Percentiles rank a stretch among this genome's conserved stretches.
Conservation (phyloP, 2,113 vertebrate genomes). For the Loxodonta africana region DNA sequence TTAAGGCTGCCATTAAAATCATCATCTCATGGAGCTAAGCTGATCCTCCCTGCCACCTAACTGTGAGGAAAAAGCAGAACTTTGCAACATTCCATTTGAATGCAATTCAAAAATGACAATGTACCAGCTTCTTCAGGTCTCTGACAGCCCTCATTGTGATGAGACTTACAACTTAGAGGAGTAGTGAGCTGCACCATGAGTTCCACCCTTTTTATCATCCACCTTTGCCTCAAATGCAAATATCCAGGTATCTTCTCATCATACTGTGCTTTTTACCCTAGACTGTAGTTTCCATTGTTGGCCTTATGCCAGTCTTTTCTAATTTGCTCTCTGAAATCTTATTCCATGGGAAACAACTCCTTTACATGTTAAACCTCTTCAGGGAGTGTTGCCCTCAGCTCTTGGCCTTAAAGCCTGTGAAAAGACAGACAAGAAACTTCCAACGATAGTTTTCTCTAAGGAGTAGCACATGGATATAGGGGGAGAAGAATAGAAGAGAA, state of each 20-base stretch:
- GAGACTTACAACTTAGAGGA: neutral
- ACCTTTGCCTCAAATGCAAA: constrained; percentile 17
- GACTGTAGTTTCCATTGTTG: neutral
- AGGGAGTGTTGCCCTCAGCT: neutral
- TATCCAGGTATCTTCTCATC: neutral
- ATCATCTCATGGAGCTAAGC: neutral
- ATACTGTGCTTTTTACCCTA: neutral
- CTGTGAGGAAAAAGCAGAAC: neutral
- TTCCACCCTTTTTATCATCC: neutral
- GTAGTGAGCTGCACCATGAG: neutral
- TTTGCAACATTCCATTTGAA: neutral
- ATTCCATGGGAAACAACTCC: neutral
- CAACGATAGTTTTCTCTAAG: neutral
- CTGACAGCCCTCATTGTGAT: neutral
- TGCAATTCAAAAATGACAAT: neutral
- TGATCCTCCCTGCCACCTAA: neutral
- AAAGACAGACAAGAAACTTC: constrained; percentile 17
- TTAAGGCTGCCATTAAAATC: neutral
- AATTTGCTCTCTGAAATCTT: constrained; percentile 18
- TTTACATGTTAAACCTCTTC: neutral
- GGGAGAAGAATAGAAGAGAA: constrained; percentile 5
- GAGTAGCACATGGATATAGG: neutral
- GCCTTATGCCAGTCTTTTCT: neutral
- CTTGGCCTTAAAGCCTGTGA: neutral
- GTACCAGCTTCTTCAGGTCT: neutral